Base-by-base conservation (phyloP, 2,888 invertebrate species). In the Belgica antarctica region DNA sequence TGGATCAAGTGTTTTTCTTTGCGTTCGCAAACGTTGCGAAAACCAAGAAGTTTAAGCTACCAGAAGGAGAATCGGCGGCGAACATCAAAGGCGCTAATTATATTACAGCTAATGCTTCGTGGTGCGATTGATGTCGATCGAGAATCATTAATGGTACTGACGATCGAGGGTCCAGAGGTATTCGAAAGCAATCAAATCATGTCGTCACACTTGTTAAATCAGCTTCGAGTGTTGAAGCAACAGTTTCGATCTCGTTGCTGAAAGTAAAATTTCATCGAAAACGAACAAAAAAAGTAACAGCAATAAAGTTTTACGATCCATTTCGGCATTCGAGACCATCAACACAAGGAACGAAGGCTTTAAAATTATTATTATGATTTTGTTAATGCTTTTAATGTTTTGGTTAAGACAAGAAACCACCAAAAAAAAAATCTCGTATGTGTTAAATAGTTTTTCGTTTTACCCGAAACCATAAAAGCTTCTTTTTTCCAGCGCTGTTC, bases 61-160 rank as follows among this genome's bases (percentile, higher is more conserved):
- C n/a, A n/a, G n/a, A n/a, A n/a, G n/a, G 22, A 46, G 25, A 65
- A 17, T 46, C n/a, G 27, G 15, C 46, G 52, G 66, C 66, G 31
- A 31, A 66, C 52, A 66, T 66, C 27, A 66, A 66, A 66, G 66
- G 10, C 28, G 15, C 25, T 47, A 47, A 65, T 65, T 63, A 41
- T 63, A 41, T 63, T 65, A 66, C 28, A 66, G 47, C 46, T 66
- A 31, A 66, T n/a, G n/a, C n/a, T n/a, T n/a, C n/a, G n/a, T n/a
- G n/a, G n/a, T n/a, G n/a, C n/a, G n/a, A n/a, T n/a, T n/a, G n/a
- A n/a, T n/a, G n/a, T n/a, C n/a, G n/a, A n/a, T n/a, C n/a, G n/a
- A n/a, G n/a, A n/a, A n/a, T n/a, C n/a, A n/a, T n/a, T n/a, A n/a
- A n/a, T n/a, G n/a, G n/a, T n/a, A n/a, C n/a, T n/a, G n/a, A n/a